These are phyloP conservation scores for Nemotelus pantherinus DNA, from an alignment of 2,888 invertebrate species.

Conservation along the genomic window DNA sequence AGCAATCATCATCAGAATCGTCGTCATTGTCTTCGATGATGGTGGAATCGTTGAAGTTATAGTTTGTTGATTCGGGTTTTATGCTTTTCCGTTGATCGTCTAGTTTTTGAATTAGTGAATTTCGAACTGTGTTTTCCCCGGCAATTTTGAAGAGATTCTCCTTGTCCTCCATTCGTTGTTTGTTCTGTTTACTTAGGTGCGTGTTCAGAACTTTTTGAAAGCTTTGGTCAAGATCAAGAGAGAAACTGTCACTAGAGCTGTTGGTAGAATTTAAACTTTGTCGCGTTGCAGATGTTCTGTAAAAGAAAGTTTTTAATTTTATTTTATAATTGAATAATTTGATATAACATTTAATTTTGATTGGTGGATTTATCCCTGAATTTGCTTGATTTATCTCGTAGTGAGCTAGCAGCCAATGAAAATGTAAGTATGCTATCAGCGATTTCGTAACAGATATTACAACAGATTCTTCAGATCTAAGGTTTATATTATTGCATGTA, in stretches of 20 bases:
- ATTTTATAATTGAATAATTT: too few relatives aligned
- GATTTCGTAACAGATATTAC: too few relatives aligned
- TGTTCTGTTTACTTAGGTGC: slow-evolving; percentile 15
- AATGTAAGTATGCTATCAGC: too few relatives aligned
- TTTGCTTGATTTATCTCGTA: too few relatives aligned
- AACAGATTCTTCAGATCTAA: too few relatives aligned
- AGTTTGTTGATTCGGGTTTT: not conserved
- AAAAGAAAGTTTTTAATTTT: not conserved
- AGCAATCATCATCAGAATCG: slow-evolving; percentile 54
- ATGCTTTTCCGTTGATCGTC: not conserved
- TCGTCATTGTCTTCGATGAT: slow-evolving; percentile 33
- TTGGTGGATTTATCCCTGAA: too few relatives aligned
- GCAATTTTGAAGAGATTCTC: slow-evolving; percentile 22
- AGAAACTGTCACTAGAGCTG: slow-evolving; percentile 13
- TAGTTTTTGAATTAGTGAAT: not conserved
- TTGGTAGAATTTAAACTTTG: slow-evolving; percentile 27
- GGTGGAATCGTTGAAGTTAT: slow-evolving; percentile 43
- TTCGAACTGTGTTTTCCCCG: slow-evolving; percentile 6
- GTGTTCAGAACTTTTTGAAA: slow-evolving; percentile 19
- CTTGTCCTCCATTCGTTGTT: not conserved
- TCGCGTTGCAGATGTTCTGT: not conserved
- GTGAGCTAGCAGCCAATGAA: too few relatives aligned
- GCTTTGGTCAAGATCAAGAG: slow-evolving; percentile 35
- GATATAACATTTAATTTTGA: too few relatives aligned
- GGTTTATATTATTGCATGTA: too few relatives aligned